Conservation (phyloP, 53 echinoderm and acorn worm species). For the Echinarachnius parma region DNA sequence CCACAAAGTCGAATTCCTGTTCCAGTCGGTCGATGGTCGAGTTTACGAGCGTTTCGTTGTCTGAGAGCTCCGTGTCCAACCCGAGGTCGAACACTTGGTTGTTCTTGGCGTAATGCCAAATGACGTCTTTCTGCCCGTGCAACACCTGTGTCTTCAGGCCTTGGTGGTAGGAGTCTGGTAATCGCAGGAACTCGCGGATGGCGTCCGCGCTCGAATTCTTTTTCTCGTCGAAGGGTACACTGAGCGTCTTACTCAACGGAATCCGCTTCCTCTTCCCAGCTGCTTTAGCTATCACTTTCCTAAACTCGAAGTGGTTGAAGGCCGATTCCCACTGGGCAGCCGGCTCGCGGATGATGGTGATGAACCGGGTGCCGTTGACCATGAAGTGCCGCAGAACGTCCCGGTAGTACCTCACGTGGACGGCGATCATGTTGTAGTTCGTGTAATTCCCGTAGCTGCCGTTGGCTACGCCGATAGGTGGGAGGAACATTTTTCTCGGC, state of each 20-base stretch:
- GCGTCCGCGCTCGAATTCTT: too few relatives aligned
- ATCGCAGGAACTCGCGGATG: conserved; percentile 58
- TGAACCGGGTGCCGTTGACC: conserved; percentile 59
- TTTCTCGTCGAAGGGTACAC: too few relatives aligned
- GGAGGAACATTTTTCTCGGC: conserved; percentile 65
- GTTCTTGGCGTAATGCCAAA: conserved; percentile 67
- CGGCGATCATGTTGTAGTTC: conserved; percentile 75
- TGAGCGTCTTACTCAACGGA: too few relatives aligned
- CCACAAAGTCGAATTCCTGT: conserved; percentile 60
- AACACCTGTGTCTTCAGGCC: conserved; percentile 47
- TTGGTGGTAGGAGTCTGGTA: conserved; percentile 51
- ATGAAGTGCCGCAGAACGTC: conserved; percentile 64
- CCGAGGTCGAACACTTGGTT: conserved; percentile 80
- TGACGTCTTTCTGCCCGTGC: conserved; percentile 29
- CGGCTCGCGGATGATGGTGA: conserved; percentile 75
- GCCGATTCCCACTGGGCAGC: conserved; percentile 75
- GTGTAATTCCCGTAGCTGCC: conserved; percentile 23
- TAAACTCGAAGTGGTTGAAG: conserved; percentile 67
- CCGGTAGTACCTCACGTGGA: conserved; percentile 68
- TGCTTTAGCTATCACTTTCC: too few relatives aligned
- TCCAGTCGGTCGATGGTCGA: conserved; percentile 45
- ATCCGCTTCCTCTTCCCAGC: too few relatives aligned
- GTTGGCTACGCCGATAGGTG: conserved; percentile 46
- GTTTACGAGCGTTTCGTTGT: conserved; percentile 47
- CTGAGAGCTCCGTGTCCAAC: conserved; percentile 57